These are phyloP conservation scores for Gephyroberyx darwinii DNA, from an alignment of 2,797 vertebrate species.

Conservation along the genomic window DNA sequence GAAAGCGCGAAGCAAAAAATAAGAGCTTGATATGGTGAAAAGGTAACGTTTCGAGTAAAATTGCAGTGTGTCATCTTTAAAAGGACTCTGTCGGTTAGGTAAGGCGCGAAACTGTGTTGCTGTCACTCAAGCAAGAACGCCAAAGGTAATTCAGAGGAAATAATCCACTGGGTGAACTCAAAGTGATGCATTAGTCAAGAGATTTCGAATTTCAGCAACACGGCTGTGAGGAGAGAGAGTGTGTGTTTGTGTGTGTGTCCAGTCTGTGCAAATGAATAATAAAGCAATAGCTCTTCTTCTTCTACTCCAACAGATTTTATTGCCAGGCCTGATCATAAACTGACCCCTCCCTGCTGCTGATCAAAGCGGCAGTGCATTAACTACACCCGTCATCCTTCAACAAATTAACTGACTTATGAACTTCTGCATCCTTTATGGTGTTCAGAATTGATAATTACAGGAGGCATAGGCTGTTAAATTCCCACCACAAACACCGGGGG, in stretches of 20 bases:
- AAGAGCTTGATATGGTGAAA: neutral
- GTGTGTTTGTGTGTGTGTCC: neutral
- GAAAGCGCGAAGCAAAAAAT: conserved; percentile 24
- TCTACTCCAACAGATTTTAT: conserved; percentile 23
- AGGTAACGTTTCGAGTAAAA: no score
- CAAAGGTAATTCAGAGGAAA: neutral
- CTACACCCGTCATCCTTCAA: conserved; percentile 15
- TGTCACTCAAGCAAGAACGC: neutral
- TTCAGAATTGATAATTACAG: conserved; percentile 38
- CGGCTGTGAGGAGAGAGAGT: no score
- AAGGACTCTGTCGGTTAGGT: conserved; percentile 12
- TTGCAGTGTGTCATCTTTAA: neutral
- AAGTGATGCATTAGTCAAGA: neutral
- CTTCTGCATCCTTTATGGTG: conserved; percentile 45
- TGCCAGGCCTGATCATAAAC: conserved; percentile 14
- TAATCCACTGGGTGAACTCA: neutral
- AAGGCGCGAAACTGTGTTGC: conserved; percentile 2
- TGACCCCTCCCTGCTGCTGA: conserved; percentile 48
- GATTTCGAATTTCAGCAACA: conserved; percentile 6
- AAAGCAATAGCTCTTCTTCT: conserved; percentile 13
- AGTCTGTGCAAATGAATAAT: neutral
- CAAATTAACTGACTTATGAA: conserved; percentile 48
- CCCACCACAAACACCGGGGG: conserved; percentile 31
- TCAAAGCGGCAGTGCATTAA: conserved; percentile 35
- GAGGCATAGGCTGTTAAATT: conserved; percentile 35